Evolutionary conservation across 2,888 invertebrate genomes (phyloP).

Genomic region (Dusona sp.): DNA sequence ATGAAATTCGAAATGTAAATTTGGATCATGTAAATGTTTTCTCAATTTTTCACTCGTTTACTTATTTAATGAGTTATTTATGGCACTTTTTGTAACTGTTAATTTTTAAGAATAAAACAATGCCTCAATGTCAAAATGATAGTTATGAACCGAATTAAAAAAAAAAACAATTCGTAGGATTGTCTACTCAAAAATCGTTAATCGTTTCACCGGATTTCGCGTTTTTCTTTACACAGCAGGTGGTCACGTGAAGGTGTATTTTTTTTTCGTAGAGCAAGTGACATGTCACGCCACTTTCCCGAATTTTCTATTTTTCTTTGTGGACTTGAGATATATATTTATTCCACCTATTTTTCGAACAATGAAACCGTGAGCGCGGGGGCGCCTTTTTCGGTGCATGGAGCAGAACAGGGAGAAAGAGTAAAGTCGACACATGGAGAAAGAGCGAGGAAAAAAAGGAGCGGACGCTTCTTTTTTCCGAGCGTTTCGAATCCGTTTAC

Average conservation of each 20-base stretch:
- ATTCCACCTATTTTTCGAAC: conserved; percentile 25
- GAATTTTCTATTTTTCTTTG: conserved; percentile 58
- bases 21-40: not conserved
- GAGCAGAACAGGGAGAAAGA: conserved; percentile 42
- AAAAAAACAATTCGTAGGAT: conserved; percentile 37
- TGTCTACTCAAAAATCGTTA: conserved; percentile 13
- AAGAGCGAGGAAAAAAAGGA: conserved; percentile 8
- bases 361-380: not conserved
- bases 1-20: no score
- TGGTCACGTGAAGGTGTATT: conserved; percentile 19
- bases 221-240: conserved; percentile 69
- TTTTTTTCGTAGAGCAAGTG: conserved; percentile 47
- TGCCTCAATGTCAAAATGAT: not conserved
- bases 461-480: conserved; percentile 22
- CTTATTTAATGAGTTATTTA: not conserved
- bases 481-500: conserved; percentile 62
- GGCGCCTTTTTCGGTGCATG: conserved; percentile 47
- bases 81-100: not conserved
- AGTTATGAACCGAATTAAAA: not conserved
- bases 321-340: conserved; percentile 43
- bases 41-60: not conserved
- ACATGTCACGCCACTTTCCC: conserved; percentile 69
- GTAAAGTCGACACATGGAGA: conserved; percentile 15
- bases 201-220: conserved; percentile 62
- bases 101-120: not conserved